Evolutionary conservation across 2,113 vertebrate genomes (phyloP), one percentile per base, ranked within the genome.

Genomic region (Elephas maximus): DNA sequence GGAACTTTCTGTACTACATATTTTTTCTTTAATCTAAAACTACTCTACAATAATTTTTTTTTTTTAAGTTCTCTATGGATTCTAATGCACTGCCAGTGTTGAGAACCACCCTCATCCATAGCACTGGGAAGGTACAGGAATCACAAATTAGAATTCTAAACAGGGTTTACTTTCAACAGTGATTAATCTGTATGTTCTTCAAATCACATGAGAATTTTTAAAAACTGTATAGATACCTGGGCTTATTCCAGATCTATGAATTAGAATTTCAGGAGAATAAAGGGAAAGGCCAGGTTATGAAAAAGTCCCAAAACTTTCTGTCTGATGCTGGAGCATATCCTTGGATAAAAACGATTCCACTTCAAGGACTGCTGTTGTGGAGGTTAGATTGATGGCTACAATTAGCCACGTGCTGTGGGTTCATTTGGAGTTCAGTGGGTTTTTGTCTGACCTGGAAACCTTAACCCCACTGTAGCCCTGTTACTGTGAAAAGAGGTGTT

Each of bases 11-110:
- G 17, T n/a, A 18, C 11, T 74, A 57, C 18, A 2, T 8, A 51
- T 44, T 4, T 74, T 89, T 81, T 45, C 80, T 71, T 85, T 85
- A 48, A 30, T 71, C 9, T 81, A 41, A 95, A 97, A 92, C 26
- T 65, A 51, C 37, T 88, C 23, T 23, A 80, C 74, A 90, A 57
- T 91, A 53, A 76, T 28, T 53, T 18, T 81, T 80, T 83, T 63
- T 5, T 65, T 21, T 77, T 87, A 76, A 74, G 21, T 48, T 88
- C 84, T 60, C 14, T 88, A 78, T n/a, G 48, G 17, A 80, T 69
- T 89, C 73, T 37, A 30, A 53, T 37, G 23, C 4, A 5, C 60
- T 53, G 24, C 33, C 6, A 37, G 6, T 73, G 24, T 73, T 78
- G 51, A 71, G 62, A 76, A 53, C 23, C 8, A 33, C 26, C 53